Evolutionary conservation across 2,888 invertebrate genomes (phyloP).

Genomic region (Bombylius discolor): DNA sequence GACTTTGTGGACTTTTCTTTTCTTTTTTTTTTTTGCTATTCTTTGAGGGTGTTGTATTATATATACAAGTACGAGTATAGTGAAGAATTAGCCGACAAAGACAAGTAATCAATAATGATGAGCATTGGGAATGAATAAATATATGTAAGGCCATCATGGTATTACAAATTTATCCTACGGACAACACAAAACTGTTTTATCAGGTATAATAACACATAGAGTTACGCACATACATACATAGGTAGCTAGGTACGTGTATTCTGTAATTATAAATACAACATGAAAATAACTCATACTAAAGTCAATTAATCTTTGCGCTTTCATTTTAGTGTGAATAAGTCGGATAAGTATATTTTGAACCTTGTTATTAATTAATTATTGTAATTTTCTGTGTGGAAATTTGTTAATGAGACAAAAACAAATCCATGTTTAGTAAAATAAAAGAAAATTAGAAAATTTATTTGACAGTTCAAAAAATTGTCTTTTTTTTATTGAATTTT

Average conservation of each 20-base stretch:
- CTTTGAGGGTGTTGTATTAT: not conserved
- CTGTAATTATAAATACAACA: too few relatives aligned
- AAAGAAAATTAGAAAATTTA: too few relatives aligned
- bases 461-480: too few relatives aligned
- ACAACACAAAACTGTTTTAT: too few relatives aligned
- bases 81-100: constrained; percentile 19
- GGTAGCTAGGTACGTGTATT: not conserved
- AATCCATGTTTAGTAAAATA: not conserved
- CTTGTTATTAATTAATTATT: not conserved
- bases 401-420: not conserved
- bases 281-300: not conserved
- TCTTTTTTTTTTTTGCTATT: not conserved
- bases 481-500: too few relatives aligned
- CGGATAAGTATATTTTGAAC: constrained; percentile 3
- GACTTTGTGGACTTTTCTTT: constrained; percentile 16
- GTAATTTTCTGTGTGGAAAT: not conserved
- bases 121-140: too few relatives aligned
- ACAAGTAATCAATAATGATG: constrained; percentile 17
- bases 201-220: too few relatives aligned
- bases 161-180: too few relatives aligned
- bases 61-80: constrained; percentile 4
- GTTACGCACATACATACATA: not conserved
- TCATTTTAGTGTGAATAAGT: constrained; percentile 5
- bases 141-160: too few relatives aligned
- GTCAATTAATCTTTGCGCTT: constrained; percentile 8